These are phyloP conservation scores for Myotis yumanensis DNA, from an alignment of 2,113 vertebrate species.

Conservation along the genomic window DNA sequence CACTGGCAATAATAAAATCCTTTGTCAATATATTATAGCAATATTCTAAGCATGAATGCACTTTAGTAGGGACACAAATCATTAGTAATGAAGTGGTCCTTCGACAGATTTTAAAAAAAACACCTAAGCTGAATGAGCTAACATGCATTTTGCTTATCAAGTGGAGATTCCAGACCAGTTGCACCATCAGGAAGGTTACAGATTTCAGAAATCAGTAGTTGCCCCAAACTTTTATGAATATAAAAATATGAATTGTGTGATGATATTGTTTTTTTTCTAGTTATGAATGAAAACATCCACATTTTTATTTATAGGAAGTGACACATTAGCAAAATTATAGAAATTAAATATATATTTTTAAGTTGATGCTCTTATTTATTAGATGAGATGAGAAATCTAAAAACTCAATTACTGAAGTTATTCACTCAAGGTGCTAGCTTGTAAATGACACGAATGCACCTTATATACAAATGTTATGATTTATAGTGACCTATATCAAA, in stretches of 20 bases:
- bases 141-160: conserved; percentile 34
- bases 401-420: not conserved
- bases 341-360: not conserved
- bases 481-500: not conserved
- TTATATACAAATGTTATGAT: not conserved
- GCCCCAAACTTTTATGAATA: not conserved
- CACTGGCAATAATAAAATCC: conserved; percentile 60
- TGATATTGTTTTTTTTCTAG: not conserved
- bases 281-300: not conserved
- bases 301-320: not conserved
- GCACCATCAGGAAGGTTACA: not conserved
- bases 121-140: conserved; percentile 12
- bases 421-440: not conserved
- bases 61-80: conserved; percentile 73
- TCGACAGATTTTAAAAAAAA: conserved; percentile 46
- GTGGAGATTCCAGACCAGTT: not conserved
- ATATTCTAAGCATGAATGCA: conserved; percentile 71
- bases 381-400: not conserved
- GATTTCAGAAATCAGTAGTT: not conserved
- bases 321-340: not conserved
- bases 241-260: not conserved
- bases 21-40: conserved; percentile 73
- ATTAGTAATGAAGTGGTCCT: conserved; percentile 70
- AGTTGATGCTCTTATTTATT: not conserved
- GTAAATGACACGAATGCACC: not conserved